phyloP scores from a whole-genome alignment of 2,797 vertebrate genomes.

The Urophycis tenuis region DNA sequence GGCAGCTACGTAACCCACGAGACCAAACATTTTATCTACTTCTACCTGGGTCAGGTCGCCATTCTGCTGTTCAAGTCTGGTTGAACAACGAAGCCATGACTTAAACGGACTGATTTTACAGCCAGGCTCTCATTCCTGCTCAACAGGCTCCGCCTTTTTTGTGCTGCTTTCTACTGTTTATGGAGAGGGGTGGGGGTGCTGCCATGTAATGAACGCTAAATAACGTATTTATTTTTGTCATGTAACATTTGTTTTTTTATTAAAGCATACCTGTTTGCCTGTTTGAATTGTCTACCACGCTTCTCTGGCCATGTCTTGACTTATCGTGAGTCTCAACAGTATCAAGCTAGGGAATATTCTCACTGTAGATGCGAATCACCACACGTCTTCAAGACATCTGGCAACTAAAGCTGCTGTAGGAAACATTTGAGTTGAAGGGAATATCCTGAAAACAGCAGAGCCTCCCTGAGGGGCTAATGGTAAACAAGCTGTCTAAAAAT shows the following conservation, averaged over 20 bases:
- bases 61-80: constrained; percentile 97
- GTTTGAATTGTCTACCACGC: constrained; percentile 8
- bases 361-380: neutral
- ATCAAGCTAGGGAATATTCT: neutral
- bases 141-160: constrained; percentile 75
- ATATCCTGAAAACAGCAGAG: no score
- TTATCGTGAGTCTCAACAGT: neutral
- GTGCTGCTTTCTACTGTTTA: constrained; percentile 74
- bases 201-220: constrained; percentile 70
- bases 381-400: neutral
- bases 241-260: constrained; percentile 70
- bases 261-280: constrained; percentile 66
- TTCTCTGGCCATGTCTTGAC: neutral
- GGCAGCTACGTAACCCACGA: constrained; percentile 97
- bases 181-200: constrained; percentile 41
- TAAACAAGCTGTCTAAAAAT: no score
- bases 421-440: neutral
- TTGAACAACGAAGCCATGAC: constrained; percentile 64
- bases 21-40: constrained; percentile 99
- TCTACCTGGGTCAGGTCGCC: constrained; percentile 97
- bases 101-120: constrained; percentile 77
- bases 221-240: constrained; percentile 91
- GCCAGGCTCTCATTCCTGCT: constrained; percentile 76
- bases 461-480: no score
- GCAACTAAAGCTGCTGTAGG: neutral